These are phyloP conservation scores for Oeneis ivallda DNA, from an alignment of 2,888 invertebrate species.

Conservation along the genomic window DNA sequence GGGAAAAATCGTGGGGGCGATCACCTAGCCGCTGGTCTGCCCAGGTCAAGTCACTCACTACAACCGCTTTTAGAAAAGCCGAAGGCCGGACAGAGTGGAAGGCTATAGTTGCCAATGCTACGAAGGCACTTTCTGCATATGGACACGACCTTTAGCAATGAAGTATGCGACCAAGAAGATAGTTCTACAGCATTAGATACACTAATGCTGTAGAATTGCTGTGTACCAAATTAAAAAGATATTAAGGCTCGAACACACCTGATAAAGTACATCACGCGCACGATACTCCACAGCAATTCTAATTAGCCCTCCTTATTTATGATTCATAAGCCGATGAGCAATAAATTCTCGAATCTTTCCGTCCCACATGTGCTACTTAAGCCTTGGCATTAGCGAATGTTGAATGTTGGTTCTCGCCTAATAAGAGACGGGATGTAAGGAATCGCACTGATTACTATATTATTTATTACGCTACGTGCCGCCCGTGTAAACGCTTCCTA, in stretches of 20 bases:
- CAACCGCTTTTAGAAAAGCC: too few relatives aligned
- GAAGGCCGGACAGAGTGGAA: too few relatives aligned
- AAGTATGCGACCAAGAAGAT: too few relatives aligned
- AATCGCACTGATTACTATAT: conserved; percentile 81
- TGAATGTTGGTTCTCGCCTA: conserved; percentile 79
- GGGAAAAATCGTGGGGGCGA: too few relatives aligned
- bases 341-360: conserved; percentile 80
- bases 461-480: conserved; percentile 81
- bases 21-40: too few relatives aligned
- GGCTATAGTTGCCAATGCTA: too few relatives aligned
- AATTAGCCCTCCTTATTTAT: conserved; percentile 80
- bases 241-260: conserved; percentile 31
- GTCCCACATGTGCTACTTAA: conserved; percentile 79
- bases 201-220: too few relatives aligned
- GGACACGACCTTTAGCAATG: too few relatives aligned
- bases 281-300: conserved; percentile 62
- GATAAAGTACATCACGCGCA: conserved; percentile 50
- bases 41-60: too few relatives aligned
- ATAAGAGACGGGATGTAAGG: conserved; percentile 81
- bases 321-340: conserved; percentile 80
- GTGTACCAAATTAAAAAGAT: conserved; percentile 39
- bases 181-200: conserved; percentile 20
- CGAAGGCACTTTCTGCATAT: too few relatives aligned
- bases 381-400: conserved; percentile 77
- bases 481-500: conserved; percentile 79